Base-by-base conservation (phyloP, 92 coral and sea anemone species). In the Montipora capitata region DNA sequence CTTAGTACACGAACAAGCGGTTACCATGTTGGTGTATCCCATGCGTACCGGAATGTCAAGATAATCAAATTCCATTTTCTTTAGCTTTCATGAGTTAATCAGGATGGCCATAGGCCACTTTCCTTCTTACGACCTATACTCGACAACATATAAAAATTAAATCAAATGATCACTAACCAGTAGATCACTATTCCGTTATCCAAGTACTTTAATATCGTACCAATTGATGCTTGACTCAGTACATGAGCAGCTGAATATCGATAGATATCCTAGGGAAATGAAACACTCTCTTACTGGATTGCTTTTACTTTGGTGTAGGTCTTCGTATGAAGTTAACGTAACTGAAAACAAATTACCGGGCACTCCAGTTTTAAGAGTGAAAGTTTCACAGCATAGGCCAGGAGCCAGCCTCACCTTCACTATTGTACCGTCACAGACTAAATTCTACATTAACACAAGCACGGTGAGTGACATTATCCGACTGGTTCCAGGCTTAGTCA, bases 311-410 rank as follows among this genome's bases (percentile, higher is more conserved):
- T 35, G 7, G 63, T 72, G 18, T 68, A 95, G 95, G 63, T 93
- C 98, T 14, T 91, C 98, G 3, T 96, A 96, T 68, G 77, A 77
- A n/a, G 98, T 96, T 3, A 81, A 94, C 63, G 72, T 91, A 20
- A 90, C 85, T 13, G 98, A 96, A 73, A 94, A 91, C 69, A 87
- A 90, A 41, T 86, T 95, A 0, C 79, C 94, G 8, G 99, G 99
- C 2, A 86, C 94, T 20, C 68, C 86, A 8, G 95, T 96, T 44
- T 85, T 94, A n/a, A 74, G 17, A 59, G 92, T 96, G 10, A 4
- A 5, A 35, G 96, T 96, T n/a, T 68, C 79, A 42, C 77, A 94
- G 77, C 89, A 92, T 59, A 93, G 98, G 41, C 87, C 94, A 6
- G 98, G 98, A 20, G 85, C 92, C 14, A 82, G 42, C 10, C 92